These are phyloP conservation scores for Embidobia sp. DNA, from an alignment of 2,888 invertebrate genomes.

Conservation along the genomic window DNA sequence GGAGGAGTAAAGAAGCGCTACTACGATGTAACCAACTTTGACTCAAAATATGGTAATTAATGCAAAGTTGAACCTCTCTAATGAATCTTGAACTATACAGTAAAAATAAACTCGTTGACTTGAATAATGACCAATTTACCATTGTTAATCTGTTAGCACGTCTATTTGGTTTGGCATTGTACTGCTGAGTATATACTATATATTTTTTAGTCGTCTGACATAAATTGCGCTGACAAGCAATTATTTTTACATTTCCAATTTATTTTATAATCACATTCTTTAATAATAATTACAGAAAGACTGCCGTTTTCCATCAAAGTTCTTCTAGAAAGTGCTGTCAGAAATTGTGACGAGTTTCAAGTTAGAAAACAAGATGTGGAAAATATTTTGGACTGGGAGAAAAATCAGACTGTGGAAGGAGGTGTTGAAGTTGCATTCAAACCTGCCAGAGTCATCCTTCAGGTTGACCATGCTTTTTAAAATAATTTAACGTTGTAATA, in stretches of 20 bases:
- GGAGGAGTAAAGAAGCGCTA: conserved; percentile 88
- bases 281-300: conserved; percentile 83
- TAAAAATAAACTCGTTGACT: conserved; percentile 38
- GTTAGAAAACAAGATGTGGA: conserved; percentile 92
- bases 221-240: too few species aligned
- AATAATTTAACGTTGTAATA: too few species aligned
- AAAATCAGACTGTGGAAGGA: conserved; percentile 85
- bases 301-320: conserved; percentile 96
- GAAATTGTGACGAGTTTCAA: conserved; percentile 98
- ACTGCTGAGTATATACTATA: too few species aligned
- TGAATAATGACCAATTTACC: conserved; percentile 14
- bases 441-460: conserved; percentile 96
- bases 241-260: conserved; percentile 13
- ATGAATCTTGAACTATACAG: conserved; percentile 48
- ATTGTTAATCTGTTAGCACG: too few species aligned
- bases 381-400: conserved; percentile 94
- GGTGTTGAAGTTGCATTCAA: conserved; percentile 97
- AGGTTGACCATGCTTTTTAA: conserved; percentile 83
- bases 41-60: conserved; percentile 89
- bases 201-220: too few species aligned
- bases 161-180: too few species aligned
- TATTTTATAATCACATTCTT: conserved; percentile 3
- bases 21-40: conserved; percentile 89
- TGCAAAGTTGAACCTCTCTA: conserved; percentile 33
- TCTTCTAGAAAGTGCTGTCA: conserved; percentile 95